Percentiles rank a stretch among this genome's conserved stretches.
Conservation (phyloP, 1,140 invertebrate species). For the Saccostrea echinata region DNA sequence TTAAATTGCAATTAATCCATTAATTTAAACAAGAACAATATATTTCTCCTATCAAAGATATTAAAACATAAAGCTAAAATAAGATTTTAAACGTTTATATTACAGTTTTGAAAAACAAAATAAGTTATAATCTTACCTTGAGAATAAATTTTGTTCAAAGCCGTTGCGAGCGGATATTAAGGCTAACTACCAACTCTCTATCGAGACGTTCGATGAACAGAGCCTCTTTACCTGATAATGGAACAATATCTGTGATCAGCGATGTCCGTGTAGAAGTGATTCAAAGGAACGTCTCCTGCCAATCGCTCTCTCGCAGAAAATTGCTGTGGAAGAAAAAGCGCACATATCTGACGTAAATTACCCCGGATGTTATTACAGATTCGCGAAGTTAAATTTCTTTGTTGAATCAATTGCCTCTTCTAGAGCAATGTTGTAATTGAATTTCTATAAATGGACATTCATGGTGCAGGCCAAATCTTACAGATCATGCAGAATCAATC, state of each 20-base stretch:
- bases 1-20: neutral
- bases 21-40: neutral
- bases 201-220: neutral
- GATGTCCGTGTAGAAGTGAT: neutral
- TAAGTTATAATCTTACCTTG: neutral
- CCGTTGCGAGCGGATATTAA: neutral
- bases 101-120: too few relatives aligned
- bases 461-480: too few relatives aligned
- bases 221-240: slow-evolving; percentile 21
- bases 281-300: neutral
- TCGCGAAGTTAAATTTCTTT: neutral
- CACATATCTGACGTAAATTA: neutral
- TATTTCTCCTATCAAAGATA: neutral
- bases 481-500: neutral
- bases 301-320: neutral
- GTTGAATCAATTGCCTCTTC: slow-evolving; percentile 10
- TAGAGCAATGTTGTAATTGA: neutral
- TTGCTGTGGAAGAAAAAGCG: neutral
- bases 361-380: neutral
- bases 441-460: neutral
- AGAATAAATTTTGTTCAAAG: neutral
- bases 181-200: neutral
- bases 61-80: too few relatives aligned
- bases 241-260: slow-evolving; percentile 3
- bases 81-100: too few relatives aligned